Base-by-base conservation (phyloP, 2,888 invertebrate genomes). In the Diloba caeruleocephala region DNA sequence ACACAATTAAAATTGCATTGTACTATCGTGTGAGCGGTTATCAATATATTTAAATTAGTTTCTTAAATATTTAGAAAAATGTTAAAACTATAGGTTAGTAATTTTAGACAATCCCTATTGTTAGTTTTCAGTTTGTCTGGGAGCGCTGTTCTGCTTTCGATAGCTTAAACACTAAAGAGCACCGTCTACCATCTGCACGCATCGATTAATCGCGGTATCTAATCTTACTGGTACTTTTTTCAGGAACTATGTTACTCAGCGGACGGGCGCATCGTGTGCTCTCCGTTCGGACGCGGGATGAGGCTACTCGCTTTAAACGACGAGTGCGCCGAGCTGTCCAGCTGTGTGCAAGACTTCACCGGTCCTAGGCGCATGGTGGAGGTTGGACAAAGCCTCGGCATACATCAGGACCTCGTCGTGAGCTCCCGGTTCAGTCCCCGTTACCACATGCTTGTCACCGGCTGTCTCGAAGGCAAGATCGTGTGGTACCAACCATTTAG, bases 361-460 rank as follows among this genome's bases (percentile, higher is more conserved):
- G 71, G 65, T 0, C 81, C 87, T 10, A 37, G 70, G 9, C 71
- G 78, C 19, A 80, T 91, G 84, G 76, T 79, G 52, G 96, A 97
- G 76, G 86, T 98, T 3, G 95, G 96, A 0, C 94, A 95, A 73
- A 96, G 95, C 72, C 94, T 96, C 52, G 96, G 96, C 74, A 80
- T 87, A 29, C 98, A 98, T 84, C 94, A 95, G 39, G 97, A 97
- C 78, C 96, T 97, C 52, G 98, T 98, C 13, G 96, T 98, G 42
- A 97, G 98, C 82, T 97, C 98, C 67, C 97, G 97, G 86, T 98
- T 98, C 87, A 98, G 97, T 61, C 98, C 98, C 0, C 94, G 95
- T 17, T 97, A 98, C 84, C 97, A 96, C 77, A 94, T 98, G 68
- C 94, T 98, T 26, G 98, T 98, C 28, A 97, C 98, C 12, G 99